A percentile compares a stretch with the other conserved stretches of the same genome.
Conservation (phyloP, 1,140 invertebrate species). For the Pectinophora gossypiella region DNA sequence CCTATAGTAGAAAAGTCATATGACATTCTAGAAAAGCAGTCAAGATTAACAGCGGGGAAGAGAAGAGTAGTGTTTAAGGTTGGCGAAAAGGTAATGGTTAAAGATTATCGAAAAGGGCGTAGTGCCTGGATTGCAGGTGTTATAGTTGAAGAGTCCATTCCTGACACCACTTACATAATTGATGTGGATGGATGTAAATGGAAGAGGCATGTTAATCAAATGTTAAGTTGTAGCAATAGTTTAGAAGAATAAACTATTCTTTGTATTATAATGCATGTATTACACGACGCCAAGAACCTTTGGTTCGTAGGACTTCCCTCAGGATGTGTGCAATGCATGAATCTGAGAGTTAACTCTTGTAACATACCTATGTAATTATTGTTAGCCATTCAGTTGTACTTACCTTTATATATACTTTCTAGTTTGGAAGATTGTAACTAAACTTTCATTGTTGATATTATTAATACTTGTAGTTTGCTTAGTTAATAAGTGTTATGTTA, state of each 20-base stretch:
- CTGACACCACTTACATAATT: not conserved
- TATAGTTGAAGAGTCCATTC: not conserved
- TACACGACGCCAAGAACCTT: too few relatives aligned
- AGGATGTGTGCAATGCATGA: too few relatives aligned
- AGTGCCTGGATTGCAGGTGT: not conserved
- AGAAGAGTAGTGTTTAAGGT: not conserved
- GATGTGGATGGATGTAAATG: slow-evolving; percentile 1
- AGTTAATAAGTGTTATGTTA: too few relatives aligned
- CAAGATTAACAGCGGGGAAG: not conserved
- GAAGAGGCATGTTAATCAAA: slow-evolving; percentile 2
- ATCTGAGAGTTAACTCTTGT: too few relatives aligned
- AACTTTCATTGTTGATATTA: too few relatives aligned
- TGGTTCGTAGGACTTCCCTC: too few relatives aligned
- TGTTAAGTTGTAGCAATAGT: not conserved
- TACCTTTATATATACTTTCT: too few relatives aligned
- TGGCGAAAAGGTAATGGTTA: slow-evolving; percentile 6
- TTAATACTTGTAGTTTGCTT: too few relatives aligned
- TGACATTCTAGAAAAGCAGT: not conserved
- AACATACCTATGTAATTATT: too few relatives aligned
- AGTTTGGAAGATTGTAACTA: too few relatives aligned
- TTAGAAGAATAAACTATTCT: not conserved
- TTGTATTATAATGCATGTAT: too few relatives aligned
- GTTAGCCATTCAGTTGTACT: too few relatives aligned
- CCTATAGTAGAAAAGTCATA: not conserved
- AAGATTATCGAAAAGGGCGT: not conserved